Percentiles rank a stretch among this genome's conserved stretches.
Conservation (phyloP, 2,888 invertebrate genomes). For the Lottia gigantea region DNA sequence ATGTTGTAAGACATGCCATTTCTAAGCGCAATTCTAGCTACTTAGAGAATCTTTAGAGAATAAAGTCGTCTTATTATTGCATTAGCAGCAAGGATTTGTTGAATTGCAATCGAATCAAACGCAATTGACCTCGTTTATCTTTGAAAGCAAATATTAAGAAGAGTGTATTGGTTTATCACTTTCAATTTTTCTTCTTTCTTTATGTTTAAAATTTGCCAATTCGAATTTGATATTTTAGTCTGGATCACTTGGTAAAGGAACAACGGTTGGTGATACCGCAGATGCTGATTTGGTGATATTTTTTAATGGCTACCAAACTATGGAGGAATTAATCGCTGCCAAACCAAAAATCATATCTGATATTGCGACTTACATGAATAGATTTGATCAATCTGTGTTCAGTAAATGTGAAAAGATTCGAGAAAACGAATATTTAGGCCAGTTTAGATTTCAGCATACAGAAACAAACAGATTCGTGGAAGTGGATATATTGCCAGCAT, state of each 20-base stretch:
- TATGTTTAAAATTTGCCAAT: too few species aligned
- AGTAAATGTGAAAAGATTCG: neutral
- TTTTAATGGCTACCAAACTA: neutral
- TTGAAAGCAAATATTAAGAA: too few species aligned
- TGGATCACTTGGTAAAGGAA: neutral
- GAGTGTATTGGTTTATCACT: too few species aligned
- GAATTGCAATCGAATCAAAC: too few species aligned
- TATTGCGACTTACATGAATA: neutral
- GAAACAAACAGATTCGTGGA: neutral
- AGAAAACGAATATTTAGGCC: neutral
- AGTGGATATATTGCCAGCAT: neutral
- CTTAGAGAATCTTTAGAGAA: too few species aligned
- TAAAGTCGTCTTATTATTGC: too few species aligned
- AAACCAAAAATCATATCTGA: neutral
- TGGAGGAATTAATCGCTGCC: neutral
- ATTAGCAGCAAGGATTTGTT: too few species aligned
- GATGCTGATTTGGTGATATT: constrained; percentile 1
- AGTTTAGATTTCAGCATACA: neutral
- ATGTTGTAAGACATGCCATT: too few species aligned
- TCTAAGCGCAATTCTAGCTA: too few species aligned
- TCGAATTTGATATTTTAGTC: neutral
- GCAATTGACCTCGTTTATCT: too few species aligned
- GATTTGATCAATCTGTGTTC: neutral
- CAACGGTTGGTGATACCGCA: neutral
- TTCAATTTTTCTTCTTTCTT: too few species aligned